Percentiles rank a stretch among this genome's conserved stretches.
These are phyloP conservation scores for Erebia epiphron DNA, from an alignment of 2,888 invertebrate species.

Conservation along the genomic window DNA sequence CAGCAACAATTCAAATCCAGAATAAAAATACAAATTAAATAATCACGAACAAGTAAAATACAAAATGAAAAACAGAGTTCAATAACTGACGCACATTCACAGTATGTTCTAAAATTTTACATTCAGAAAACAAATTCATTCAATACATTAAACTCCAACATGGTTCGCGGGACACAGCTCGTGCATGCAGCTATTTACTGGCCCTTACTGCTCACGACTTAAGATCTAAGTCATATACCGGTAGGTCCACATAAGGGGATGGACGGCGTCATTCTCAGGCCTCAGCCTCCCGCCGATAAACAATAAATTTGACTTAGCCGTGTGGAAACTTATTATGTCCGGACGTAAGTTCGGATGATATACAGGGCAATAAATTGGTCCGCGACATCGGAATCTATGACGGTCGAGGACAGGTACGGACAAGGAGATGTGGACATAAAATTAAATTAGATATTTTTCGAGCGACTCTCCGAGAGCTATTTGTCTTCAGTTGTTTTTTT, in stretches of 20 bases:
- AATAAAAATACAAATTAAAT: not conserved
- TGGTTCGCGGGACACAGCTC: conserved; percentile 6
- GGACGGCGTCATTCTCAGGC: conserved; percentile 40
- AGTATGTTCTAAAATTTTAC: conserved; percentile 9
- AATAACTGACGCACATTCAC: not conserved
- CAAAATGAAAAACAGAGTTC: not conserved
- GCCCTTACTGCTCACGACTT: conserved; percentile 8
- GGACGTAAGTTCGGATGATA: conserved; percentile 66
- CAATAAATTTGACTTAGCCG: conserved; percentile 65
- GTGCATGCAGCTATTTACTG: conserved; percentile 2
- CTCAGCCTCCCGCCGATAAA: conserved; percentile 50
- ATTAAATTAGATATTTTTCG: conserved; percentile 66
- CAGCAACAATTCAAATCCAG: not conserved
- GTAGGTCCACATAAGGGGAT: conserved; percentile 22
- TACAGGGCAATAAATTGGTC: conserved; percentile 67
- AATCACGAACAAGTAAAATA: too few relatives aligned
- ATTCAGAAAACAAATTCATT: conserved; percentile 15
- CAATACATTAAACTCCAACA: conserved; percentile 21
- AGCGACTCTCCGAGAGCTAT: conserved; percentile 53
- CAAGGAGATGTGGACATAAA: conserved; percentile 52
- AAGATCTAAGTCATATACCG: conserved; percentile 2
- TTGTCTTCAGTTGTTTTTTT: conserved; percentile 59
- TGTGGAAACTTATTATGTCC: conserved; percentile 61
- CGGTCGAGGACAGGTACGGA: conserved; percentile 64
- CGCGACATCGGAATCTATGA: conserved; percentile 67